Conservation (phyloP, 2,888 invertebrate genomes). For the Meiosimyza decipiens region DNA sequence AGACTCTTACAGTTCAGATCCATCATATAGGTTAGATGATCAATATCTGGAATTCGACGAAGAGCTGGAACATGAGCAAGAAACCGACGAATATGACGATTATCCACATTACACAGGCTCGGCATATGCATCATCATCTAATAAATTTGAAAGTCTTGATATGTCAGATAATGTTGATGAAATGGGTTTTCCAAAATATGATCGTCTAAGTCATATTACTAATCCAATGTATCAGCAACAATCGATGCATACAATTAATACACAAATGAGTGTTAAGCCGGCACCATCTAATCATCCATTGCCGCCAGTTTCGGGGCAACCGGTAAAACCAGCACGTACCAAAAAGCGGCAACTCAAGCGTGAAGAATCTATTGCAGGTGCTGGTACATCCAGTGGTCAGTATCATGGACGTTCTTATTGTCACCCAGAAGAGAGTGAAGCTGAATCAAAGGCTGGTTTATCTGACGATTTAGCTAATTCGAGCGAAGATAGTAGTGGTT, state of each 20-base stretch:
- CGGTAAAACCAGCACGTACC: slow-evolving; percentile 66
- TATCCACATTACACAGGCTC: slow-evolving; percentile 65
- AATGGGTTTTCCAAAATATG: slow-evolving; percentile 75
- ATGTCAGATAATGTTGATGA: slow-evolving; percentile 75
- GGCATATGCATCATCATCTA: slow-evolving; percentile 53
- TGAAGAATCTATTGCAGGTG: slow-evolving; percentile 58
- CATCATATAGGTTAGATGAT: slow-evolving; percentile 69
- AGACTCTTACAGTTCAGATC: slow-evolving; percentile 73
- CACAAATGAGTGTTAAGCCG: slow-evolving; percentile 45
- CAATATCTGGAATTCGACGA: slow-evolving; percentile 67
- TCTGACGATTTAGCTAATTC: slow-evolving; percentile 66
- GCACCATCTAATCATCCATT: slow-evolving; percentile 61
- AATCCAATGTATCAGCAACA: slow-evolving; percentile 62
- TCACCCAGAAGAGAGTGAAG: slow-evolving; percentile 63
- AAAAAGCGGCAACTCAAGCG: slow-evolving; percentile 64
- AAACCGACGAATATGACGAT: slow-evolving; percentile 71
- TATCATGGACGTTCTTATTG: slow-evolving; percentile 57
- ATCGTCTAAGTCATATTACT: slow-evolving; percentile 70
- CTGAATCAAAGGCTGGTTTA: slow-evolving; percentile 61
- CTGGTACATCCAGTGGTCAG: slow-evolving; percentile 33
- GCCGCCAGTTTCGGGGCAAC: slow-evolving; percentile 64
- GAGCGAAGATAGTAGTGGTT: slow-evolving; percentile 64
- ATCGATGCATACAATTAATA: slow-evolving; percentile 27
- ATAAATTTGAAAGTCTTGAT: slow-evolving; percentile 72
- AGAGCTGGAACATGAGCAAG: slow-evolving; percentile 61